Percentiles rank a stretch among this genome's conserved stretches.
Evolutionary conservation across 1,140 invertebrate genomes (phyloP).

Genomic region (Carcinoscorpius rotundicauda): DNA sequence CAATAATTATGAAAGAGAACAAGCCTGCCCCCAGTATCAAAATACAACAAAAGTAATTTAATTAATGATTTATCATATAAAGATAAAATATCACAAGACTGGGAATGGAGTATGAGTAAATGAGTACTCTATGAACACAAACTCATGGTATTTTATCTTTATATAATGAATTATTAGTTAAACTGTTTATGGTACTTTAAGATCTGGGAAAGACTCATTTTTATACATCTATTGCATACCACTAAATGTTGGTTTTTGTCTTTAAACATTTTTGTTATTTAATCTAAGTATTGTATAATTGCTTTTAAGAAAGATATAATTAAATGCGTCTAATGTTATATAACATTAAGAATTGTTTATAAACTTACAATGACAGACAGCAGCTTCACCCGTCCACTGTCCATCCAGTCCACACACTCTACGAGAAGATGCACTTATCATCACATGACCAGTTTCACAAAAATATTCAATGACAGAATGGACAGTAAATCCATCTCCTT

Average conservation of each 20-base stretch:
- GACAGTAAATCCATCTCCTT: conserved; percentile 72
- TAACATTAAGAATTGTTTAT: neutral
- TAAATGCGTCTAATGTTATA: neutral
- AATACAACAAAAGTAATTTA: too few species aligned
- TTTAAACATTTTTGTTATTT: too few species aligned
- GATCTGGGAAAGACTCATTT: neutral
- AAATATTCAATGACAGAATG: conserved; percentile 74
- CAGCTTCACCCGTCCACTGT: conserved; percentile 63
- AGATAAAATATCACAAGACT: too few species aligned
- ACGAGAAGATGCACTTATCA: conserved; percentile 50
- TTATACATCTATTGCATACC: neutral
- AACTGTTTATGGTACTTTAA: neutral
- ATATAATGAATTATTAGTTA: neutral
- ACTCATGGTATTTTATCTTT: too few species aligned
- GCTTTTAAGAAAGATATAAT: neutral
- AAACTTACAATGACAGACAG: conserved; percentile 70
- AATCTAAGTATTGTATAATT: neutral
- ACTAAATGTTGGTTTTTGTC: neutral
- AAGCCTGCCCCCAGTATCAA: too few species aligned
- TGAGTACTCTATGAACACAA: too few species aligned
- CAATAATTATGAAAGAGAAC: too few species aligned
- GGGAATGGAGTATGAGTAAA: too few species aligned
- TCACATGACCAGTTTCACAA: conserved; percentile 66
- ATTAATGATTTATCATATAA: too few species aligned
- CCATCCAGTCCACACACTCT: conserved; percentile 56